A percentile compares a stretch with the other conserved stretches of the same genome.
Conservation (phyloP, 2,113 vertebrate species). For the Cyprinodon brontotheroides region DNA sequence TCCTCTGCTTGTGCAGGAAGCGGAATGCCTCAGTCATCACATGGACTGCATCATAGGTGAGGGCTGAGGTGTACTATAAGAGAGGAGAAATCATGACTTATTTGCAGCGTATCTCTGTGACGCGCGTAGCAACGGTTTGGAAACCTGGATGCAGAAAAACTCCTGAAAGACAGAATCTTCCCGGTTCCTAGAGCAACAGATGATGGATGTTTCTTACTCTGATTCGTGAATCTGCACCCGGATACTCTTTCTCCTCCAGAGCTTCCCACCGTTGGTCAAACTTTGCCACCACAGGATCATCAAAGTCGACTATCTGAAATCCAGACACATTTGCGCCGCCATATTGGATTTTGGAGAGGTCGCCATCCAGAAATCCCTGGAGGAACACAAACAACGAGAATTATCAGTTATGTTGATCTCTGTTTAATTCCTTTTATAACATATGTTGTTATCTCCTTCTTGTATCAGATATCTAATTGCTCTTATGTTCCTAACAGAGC, state of each 20-base stretch:
- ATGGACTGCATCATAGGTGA: constrained; percentile 95
- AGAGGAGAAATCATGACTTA: constrained; percentile 4
- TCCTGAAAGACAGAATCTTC: too few relatives aligned
- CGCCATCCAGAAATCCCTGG: constrained; percentile 95
- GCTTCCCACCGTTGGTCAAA: constrained; percentile 97
- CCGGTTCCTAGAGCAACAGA: neutral
- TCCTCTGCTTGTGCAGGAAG: constrained; percentile 94
- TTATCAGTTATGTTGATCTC: neutral
- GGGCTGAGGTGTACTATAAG: constrained; percentile 93
- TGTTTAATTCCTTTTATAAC: neutral
- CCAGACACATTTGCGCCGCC: constrained; percentile 97
- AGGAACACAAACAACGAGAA: constrained; percentile 25
- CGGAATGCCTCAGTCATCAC: constrained; percentile 98
- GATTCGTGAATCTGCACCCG: constrained; percentile 91
- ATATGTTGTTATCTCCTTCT: neutral
- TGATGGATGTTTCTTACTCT: constrained; percentile 79
- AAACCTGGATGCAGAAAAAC: too few relatives aligned
- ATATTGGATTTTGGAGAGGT: constrained; percentile 96
- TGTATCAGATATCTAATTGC: too few relatives aligned
- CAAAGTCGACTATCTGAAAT: constrained; percentile 97
- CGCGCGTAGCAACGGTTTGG: too few relatives aligned
- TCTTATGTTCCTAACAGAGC: too few relatives aligned
- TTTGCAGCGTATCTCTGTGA: too few relatives aligned
- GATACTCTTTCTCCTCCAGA: constrained; percentile 95
- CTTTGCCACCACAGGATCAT: constrained; percentile 92